A percentile compares a stretch with the other conserved stretches of the same genome.
Evolutionary conservation across 1,140 invertebrate genomes (phyloP).

Genomic region (Achatina immaculata): DNA sequence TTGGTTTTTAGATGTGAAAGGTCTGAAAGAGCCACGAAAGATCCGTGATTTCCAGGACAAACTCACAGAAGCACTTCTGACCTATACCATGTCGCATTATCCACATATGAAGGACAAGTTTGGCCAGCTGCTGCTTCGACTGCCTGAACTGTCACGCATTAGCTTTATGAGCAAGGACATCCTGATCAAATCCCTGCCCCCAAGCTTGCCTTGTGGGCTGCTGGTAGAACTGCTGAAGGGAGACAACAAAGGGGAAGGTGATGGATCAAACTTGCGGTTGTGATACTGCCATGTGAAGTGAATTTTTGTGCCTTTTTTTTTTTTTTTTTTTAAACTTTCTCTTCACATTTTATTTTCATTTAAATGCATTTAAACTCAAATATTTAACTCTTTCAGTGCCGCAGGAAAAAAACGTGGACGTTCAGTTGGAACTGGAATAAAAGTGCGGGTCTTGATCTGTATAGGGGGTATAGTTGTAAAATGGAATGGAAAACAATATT

Average conservation of each 20-base stretch:
- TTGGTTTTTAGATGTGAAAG: conserved; percentile 81
- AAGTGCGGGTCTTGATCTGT: too few relatives aligned
- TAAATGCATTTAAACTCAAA: too few relatives aligned
- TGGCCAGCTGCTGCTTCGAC: conserved; percentile 90
- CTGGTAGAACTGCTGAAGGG: conserved; percentile 91
- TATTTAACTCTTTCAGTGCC: too few relatives aligned
- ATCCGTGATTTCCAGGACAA: conserved; percentile 93
- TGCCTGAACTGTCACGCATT: conserved; percentile 93
- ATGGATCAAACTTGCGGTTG: conserved; percentile 9
- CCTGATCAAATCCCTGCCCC: conserved; percentile 75
- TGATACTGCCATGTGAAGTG: too few relatives aligned
- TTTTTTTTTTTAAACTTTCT: too few relatives aligned
- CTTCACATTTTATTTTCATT: too few relatives aligned
- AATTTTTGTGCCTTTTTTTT: not conserved
- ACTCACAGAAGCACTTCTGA: conserved; percentile 90
- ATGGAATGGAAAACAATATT: too few relatives aligned
- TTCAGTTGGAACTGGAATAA: too few relatives aligned
- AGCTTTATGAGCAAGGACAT: conserved; percentile 93
- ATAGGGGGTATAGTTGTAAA: too few relatives aligned
- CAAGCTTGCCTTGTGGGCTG: conserved; percentile 89
- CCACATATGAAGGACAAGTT: conserved; percentile 94
- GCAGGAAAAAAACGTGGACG: too few relatives aligned
- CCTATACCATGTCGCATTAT: conserved; percentile 92
- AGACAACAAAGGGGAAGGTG: conserved; percentile 44
- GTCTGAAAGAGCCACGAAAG: conserved; percentile 90